Evolutionary conservation across 1,140 invertebrate species (phyloP), one percentile per base, ranked within the genome.

Genomic region (Campodea augens): DNA sequence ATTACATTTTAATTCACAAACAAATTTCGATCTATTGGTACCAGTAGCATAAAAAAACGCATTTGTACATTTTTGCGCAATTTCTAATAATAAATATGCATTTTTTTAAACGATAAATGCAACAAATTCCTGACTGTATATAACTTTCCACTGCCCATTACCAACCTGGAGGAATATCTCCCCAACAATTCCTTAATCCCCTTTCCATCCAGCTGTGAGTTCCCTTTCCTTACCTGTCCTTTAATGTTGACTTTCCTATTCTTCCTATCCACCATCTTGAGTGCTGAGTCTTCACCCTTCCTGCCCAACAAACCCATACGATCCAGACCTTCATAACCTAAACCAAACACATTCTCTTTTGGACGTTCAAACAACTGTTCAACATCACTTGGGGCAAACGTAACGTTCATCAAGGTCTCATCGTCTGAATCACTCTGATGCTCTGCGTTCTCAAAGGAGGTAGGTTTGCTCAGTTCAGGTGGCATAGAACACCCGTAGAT

Each of bases 241-340:
- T 72, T 67, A 48, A 96, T 93, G 0, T 82, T 80, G 18, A 89
- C 63, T 59, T 79, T 72, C 45, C 71, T 74, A 36, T 71, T 71
- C 49, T 72, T 72, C n/a, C n/a, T n/a, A 12, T 70, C 70, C 24
- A 60, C 58, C 5, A 73, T 44, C 15, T 55, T 57, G 24, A 69
- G 69, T 53, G 43, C 71, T 63, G 43, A 60, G 29, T 49, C 53
- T 53, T 61, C 60, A 24, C 58, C 45, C 41, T 61, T 54, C 66
- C 64, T 38, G 53, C 68, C 56, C 56, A 70, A 53, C 20, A 77
- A 37, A 57, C 69, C 59, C 60, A 72, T 62, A 50, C 67, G 68
- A 45, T 73, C 70, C n/a, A 96, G 59, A 1, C 87, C 88, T n/a
- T 64, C 66, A 56, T 98, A 98, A 1, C 91, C 92, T 36, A 98